Evolutionary conservation across 2,888 invertebrate species (phyloP).

Genomic region (Cryptosula pallasiana): DNA sequence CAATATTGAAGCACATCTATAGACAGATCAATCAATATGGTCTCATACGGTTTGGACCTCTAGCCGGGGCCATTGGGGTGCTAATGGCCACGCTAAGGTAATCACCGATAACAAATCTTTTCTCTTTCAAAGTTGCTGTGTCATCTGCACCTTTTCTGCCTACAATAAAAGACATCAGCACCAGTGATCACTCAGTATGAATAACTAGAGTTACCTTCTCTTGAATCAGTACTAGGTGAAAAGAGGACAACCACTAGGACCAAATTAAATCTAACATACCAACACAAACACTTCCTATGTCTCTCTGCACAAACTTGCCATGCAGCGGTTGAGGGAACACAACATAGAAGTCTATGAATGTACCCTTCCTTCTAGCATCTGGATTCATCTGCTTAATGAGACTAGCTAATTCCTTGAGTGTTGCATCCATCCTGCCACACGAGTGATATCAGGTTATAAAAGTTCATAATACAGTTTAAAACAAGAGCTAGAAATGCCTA

Average conservation of each 20-base stretch:
- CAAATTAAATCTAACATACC: too few relatives aligned
- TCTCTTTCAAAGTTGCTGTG: constrained; percentile 71
- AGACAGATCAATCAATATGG: constrained; percentile 3
- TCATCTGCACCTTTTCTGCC: constrained; percentile 88
- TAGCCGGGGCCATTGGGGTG: constrained; percentile 37
- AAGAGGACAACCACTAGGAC: too few relatives aligned
- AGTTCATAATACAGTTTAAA: too few relatives aligned
- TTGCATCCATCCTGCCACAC: constrained; percentile 69
- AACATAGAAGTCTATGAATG: constrained; percentile 94
- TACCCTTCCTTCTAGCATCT: constrained; percentile 89
- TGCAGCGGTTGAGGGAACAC: constrained; percentile 53
- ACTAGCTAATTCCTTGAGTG: constrained; percentile 88
- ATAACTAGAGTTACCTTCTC: too few relatives aligned
- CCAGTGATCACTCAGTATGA: too few relatives aligned
- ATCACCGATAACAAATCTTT: constrained; percentile 87
- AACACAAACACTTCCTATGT: constrained; percentile 89
- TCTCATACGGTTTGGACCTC: constrained; percentile 12
- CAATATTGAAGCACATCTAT: too few relatives aligned
- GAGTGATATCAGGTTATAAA: too few relatives aligned
- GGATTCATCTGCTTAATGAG: constrained; percentile 97
- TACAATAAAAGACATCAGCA: constrained; percentile 29
- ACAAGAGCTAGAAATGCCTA: too few relatives aligned
- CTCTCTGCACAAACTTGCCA: constrained; percentile 67
- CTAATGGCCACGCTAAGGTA: constrained; percentile 91
- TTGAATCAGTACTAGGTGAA: too few relatives aligned